A percentile compares a stretch with the other conserved stretches of the same genome.
These are phyloP conservation scores for Polietes domitor DNA, from an alignment of 2,888 invertebrate genomes.

Conservation along the genomic window DNA sequence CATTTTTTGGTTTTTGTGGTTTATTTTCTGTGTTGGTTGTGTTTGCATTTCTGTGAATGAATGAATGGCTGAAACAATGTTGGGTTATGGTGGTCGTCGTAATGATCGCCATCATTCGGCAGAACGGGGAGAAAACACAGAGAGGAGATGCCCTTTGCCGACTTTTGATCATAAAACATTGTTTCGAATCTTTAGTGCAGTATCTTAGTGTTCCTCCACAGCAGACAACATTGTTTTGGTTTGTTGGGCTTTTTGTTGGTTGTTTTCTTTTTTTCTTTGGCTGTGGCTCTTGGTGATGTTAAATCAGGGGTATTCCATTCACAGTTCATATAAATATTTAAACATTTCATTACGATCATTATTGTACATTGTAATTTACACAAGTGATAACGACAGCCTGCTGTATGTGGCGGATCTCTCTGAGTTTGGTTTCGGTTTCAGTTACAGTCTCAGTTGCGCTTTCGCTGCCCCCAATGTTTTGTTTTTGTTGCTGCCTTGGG, in stretches of 20 bases:
- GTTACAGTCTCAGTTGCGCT: too few species aligned
- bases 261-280: background rate
- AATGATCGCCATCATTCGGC: slow-evolving; percentile 3
- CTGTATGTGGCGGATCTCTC: background rate
- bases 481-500: background rate
- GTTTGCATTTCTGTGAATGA: slow-evolving; percentile 9
- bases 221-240: background rate
- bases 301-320: slow-evolving; percentile 15
- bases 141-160: slow-evolving; percentile 12
- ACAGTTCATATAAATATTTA: slow-evolving; percentile 29
- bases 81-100: slow-evolving; percentile 1
- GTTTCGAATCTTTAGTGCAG: slow-evolving; percentile 16
- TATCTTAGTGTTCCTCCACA: background rate
- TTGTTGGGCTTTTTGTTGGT: background rate
- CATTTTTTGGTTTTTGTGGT: slow-evolving; percentile 21
- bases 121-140: background rate
- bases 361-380: slow-evolving; percentile 23
- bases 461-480: background rate
- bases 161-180: slow-evolving; percentile 9
- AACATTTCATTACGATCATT: slow-evolving; percentile 16
- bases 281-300: background rate
- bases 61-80: background rate
- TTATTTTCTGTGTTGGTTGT: background rate
- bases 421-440: background rate
- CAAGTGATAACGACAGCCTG: slow-evolving; percentile 17